Evolutionary conservation across 2,797 vertebrate species (phyloP), one percentile per base, ranked within the genome.

Genomic region (Xenops minutus): DNA sequence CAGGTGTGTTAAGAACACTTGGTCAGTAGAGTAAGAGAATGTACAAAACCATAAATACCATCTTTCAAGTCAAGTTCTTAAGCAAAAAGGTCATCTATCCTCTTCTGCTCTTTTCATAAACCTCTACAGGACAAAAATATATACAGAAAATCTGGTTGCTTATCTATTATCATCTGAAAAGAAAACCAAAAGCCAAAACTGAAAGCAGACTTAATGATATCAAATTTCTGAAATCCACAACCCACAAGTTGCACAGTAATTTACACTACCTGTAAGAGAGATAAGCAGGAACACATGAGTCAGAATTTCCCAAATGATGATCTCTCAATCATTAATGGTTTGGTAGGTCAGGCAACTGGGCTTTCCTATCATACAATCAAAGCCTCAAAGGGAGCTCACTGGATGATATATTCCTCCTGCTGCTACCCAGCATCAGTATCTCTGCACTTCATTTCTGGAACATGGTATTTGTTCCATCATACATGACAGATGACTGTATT

Each of bases 361-460:
- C 10, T 73, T 12, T 41, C 6, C 2, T 9, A 7, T 39, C 19
- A 4, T 5, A 30, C 1, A 3, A 32, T 36, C 22, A 1, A 3
- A 74, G 29, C 39, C 52, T 93, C 56, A 37, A 36, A 85, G 32
- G 29, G 23, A 77, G 6, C 7, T 66, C 8, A 1, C 39, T 52
- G 52, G 11, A 5, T 55, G 14, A 23, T 24, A 2, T 10, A 21
- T 6, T 22, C 18, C 13, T 59, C 10, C n/a, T 66, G 9, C n/a
- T 43, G 20, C 30, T 61, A 8, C 30, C 22, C 15, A 9, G 13
- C 7, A 29, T 14, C 48, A 59, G 1, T 37, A 32, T 55, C 37
- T 61, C 36, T 22, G 49, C 58, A 20, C 11, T 62, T 46, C 9
- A 7, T 43, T 66, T 66, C 43, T 69, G 52, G 11, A 44, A n/a